Conservation (phyloP, 37 sponge, comb jelly and placozoan genomes). For the Geodia barretti region DNA sequence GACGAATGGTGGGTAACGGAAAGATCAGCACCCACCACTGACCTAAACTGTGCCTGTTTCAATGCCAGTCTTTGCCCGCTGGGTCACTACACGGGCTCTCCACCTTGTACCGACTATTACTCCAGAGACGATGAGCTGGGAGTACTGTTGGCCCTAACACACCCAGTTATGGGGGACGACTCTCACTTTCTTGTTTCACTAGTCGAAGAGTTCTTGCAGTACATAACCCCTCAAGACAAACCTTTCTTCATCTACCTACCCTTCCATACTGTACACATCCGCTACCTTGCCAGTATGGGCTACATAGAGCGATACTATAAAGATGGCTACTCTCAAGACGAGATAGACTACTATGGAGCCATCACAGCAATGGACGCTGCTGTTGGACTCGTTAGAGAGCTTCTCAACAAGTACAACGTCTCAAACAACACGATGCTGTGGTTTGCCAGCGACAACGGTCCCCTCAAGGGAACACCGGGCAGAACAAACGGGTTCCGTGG, state of each 20-base stretch:
- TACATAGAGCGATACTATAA: conserved; percentile 34
- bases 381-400: conserved; percentile 35
- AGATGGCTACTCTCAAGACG: conserved; percentile 13
- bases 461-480: conserved; percentile 44
- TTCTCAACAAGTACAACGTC: conserved; percentile 42
- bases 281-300: conserved; percentile 44
- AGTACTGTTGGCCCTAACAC: neutral
- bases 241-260: conserved; percentile 73
- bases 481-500: conserved; percentile 49
- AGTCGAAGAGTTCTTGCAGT: conserved; percentile 30
- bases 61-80: conserved; percentile 18
- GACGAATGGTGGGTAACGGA: conserved; percentile 64
- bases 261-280: conserved; percentile 64
- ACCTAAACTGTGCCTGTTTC: conserved; percentile 69
- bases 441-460: conserved; percentile 77
- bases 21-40: conserved; percentile 52
- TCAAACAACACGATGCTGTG: conserved; percentile 70
- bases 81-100: conserved; percentile 50
- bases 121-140: neutral
- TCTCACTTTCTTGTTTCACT: conserved; percentile 45
- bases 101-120: conserved; percentile 65
- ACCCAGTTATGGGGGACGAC: conserved; percentile 56
- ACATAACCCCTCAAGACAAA: conserved; percentile 1
- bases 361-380: conserved; percentile 67
- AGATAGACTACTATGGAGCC: conserved; percentile 75